Conservation (phyloP, 2,797 vertebrate genomes). For the Tenualosa ilisha region DNA sequence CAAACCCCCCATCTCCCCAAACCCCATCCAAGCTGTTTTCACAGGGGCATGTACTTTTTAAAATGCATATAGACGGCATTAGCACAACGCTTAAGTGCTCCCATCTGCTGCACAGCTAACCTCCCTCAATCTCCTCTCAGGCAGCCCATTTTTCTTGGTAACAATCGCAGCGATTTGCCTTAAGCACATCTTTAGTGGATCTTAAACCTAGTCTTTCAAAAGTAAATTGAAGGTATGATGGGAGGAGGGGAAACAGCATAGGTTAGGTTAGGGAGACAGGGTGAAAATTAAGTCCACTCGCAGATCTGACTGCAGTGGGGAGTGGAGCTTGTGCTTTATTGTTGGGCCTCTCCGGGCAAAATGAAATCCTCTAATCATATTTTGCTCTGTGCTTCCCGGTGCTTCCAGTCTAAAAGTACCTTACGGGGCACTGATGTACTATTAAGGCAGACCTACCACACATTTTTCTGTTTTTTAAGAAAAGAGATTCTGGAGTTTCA, state of each 20-base stretch:
- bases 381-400: background rate
- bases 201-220: conserved; percentile 18
- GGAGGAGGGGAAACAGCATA: background rate
- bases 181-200: conserved; percentile 23
- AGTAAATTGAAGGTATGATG: background rate
- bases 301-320: background rate
- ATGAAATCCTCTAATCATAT: conserved; percentile 18
- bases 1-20: background rate
- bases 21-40: background rate
- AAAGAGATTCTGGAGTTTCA: background rate
- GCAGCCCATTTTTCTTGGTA: conserved; percentile 20
- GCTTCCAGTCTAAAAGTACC: background rate
- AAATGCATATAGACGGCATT: background rate
- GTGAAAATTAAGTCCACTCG: background rate
- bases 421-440: background rate
- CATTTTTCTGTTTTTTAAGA: background rate
- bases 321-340: background rate
- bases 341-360: conserved; percentile 10
- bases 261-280: conserved; percentile 19
- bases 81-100: background rate
- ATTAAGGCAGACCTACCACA: background rate
- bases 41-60: background rate
- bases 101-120: background rate
- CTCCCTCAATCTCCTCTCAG: background rate
- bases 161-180: conserved; percentile 21